phyloP scores from a whole-genome alignment of 1,140 invertebrate species.

The Drosophila santomea region DNA sequence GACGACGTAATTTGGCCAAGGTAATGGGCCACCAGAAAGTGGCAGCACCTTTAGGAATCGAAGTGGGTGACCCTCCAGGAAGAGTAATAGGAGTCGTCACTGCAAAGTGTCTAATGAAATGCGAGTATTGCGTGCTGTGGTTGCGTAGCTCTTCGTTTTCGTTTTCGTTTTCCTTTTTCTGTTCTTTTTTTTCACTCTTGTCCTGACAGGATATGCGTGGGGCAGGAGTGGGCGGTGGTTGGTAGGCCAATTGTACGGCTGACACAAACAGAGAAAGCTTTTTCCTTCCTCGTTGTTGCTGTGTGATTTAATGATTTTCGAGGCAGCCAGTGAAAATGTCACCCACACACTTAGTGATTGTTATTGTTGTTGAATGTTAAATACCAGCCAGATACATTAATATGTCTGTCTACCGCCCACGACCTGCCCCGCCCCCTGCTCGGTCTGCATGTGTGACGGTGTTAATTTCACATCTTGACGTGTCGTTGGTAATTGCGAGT shows the following conservation, averaged over 20 bases:
- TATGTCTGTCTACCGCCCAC: conserved; percentile 61
- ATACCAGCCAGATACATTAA: conserved; percentile 82
- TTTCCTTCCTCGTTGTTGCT: conserved; percentile 29
- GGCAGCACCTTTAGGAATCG: not conserved
- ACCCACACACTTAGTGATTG: conserved; percentile 56
- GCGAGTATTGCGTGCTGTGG: conserved; percentile 81
- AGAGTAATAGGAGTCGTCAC: conserved; percentile 81
- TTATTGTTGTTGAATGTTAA: conserved; percentile 83
- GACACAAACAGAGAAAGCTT: conserved; percentile 74
- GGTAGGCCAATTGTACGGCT: conserved; percentile 69
- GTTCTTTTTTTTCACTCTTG: conserved; percentile 4
- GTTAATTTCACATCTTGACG: conserved; percentile 83
- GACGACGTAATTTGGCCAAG: conserved; percentile 45
- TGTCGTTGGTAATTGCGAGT: conserved; percentile 82
- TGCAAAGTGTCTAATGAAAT: conserved; percentile 83
- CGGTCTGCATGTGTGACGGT: conserved; percentile 73
- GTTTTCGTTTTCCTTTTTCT: not conserved
- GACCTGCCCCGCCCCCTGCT: conserved; percentile 18
- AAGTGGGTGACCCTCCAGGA: conserved; percentile 21
- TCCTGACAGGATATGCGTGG: conserved; percentile 68
- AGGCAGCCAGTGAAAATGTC: conserved; percentile 63
- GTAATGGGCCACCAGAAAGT: conserved; percentile 8
- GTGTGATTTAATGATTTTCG: conserved; percentile 80
- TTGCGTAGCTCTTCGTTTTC: conserved; percentile 70
- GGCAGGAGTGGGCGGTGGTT: conserved; percentile 11